Base-by-base conservation (phyloP, 2,888 invertebrate species). In the Sussaba pulchella region DNA sequence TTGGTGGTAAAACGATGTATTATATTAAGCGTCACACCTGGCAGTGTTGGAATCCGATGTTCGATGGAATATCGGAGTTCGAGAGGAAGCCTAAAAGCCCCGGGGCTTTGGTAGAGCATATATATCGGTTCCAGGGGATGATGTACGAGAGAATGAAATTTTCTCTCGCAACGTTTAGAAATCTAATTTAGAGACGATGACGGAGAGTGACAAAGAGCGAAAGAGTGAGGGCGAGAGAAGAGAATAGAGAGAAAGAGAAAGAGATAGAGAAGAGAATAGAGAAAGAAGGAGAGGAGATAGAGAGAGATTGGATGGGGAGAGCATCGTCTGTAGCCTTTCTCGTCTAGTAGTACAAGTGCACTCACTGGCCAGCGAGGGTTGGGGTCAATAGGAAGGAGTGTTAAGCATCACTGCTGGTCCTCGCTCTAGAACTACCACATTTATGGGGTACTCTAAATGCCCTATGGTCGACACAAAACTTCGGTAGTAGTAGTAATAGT, bases 371-470 rank as follows among this genome's bases (percentile, higher is more conserved):
- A 72, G 12, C 59, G 66, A 41, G 57, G 63, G 54, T 50, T 47
- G 31, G 64, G 43, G 43, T 64, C 54, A 61, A 67, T 31, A 57
- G 47, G 47, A 9, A 19, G n/a, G 71, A 61, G 36, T 19, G 50
- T 41, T 36, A 54, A 57, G 63, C 69, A 70, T 54, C 69, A 52
- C 21, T n/a, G 21, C 21, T 52, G 24, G 50, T 54, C 39, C 54
- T 69, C 17, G 39, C 36, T 39, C 19, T 21, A 41, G 19, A 19
- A 39, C 39, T 61, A 41, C 19, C 19, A 6, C 61, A 19, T 8
- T 61, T 19, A 41, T 41, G 5, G 12, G 10, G 41, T 21, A 19
- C 41, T 19, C 5, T 39, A 1, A 9, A 39, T 39, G 19, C 3
- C 8, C 12, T 31, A 31, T 6, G 31, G 31, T 31, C 6, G 6